Evolutionary conservation across 1,140 invertebrate genomes (phyloP).

Genomic region (Drosophila ficusphila): DNA sequence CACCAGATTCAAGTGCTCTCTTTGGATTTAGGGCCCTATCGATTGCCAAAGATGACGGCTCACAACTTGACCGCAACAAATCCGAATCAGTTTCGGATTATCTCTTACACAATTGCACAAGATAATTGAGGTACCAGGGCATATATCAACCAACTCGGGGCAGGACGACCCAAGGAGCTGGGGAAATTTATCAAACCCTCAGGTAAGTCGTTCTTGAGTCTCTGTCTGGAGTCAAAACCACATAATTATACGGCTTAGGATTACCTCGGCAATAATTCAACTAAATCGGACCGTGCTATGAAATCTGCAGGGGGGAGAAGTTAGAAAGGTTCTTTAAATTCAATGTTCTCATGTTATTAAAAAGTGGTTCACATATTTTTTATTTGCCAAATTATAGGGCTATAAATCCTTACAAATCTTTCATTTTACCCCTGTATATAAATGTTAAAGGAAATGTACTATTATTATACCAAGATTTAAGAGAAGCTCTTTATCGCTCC

Average conservation of each 20-base stretch:
- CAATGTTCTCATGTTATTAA: not conserved
- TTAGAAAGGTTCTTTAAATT: not conserved
- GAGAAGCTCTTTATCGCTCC: not conserved
- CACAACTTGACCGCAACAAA: constrained; percentile 38
- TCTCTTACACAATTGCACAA: constrained; percentile 24
- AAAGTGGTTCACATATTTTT: not conserved
- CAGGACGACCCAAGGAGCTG: constrained; percentile 7
- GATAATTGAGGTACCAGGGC: constrained; percentile 30
- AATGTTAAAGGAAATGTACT: no score
- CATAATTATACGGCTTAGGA: constrained; percentile 37
- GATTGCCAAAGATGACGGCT: constrained; percentile 28
- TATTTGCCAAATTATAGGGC: not conserved
- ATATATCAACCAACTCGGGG: constrained; percentile 18
- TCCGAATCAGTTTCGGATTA: constrained; percentile 41
- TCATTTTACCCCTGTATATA: no score
- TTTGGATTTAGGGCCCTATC: constrained; percentile 8
- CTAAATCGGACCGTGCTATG: constrained; percentile 1
- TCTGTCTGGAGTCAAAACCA: constrained; percentile 28
- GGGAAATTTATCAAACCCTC: constrained; percentile 25
- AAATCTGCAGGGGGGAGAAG: not conserved
- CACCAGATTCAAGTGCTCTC: not conserved
- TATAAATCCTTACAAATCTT: no score
- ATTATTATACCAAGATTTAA: no score
- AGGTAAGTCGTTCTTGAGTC: constrained; percentile 20
- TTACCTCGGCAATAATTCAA: constrained; percentile 34